Evolutionary conservation across 2,113 vertebrate species (phyloP).

Genomic region (Pelobates fuscus): DNA sequence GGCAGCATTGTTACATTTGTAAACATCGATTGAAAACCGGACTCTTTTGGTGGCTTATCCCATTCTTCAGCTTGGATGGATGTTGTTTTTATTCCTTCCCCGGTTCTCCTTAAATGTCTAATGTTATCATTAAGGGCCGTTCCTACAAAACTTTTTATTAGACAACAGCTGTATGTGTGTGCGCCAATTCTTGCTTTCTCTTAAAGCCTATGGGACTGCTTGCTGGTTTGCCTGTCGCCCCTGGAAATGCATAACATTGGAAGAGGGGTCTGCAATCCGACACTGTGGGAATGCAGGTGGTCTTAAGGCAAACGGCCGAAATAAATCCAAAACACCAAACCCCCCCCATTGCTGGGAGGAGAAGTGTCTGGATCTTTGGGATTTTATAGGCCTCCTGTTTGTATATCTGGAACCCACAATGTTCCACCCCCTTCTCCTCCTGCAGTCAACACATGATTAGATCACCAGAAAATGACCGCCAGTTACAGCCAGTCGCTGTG

Average conservation of each 20-base stretch:
- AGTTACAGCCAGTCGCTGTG: neutral
- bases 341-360: neutral
- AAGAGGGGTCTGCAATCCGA: slow-evolving; percentile 58
- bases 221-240: slow-evolving; percentile 62
- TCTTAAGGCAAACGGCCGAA: slow-evolving; percentile 45
- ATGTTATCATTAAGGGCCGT: slow-evolving; percentile 34
- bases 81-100: neutral
- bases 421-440: too few relatives aligned
- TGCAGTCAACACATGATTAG: too few relatives aligned
- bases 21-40: too few relatives aligned
- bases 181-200: slow-evolving; percentile 43
- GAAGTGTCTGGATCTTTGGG: slow-evolving; percentile 8
- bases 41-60: too few relatives aligned
- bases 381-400: slow-evolving; percentile 38
- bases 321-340: slow-evolving; percentile 44
- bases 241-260: slow-evolving; percentile 54
- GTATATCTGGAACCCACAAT: neutral
- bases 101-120: neutral
- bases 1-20: too few relatives aligned
- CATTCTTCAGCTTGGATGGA: neutral
- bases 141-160: slow-evolving; percentile 45
- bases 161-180: slow-evolving; percentile 45
- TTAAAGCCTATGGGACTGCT: slow-evolving; percentile 57
- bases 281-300: slow-evolving; percentile 66
- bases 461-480: neutral